phyloP scores from a whole-genome alignment of 92 coral and sea anemone genomes.

The Heliopora coerulea region DNA sequence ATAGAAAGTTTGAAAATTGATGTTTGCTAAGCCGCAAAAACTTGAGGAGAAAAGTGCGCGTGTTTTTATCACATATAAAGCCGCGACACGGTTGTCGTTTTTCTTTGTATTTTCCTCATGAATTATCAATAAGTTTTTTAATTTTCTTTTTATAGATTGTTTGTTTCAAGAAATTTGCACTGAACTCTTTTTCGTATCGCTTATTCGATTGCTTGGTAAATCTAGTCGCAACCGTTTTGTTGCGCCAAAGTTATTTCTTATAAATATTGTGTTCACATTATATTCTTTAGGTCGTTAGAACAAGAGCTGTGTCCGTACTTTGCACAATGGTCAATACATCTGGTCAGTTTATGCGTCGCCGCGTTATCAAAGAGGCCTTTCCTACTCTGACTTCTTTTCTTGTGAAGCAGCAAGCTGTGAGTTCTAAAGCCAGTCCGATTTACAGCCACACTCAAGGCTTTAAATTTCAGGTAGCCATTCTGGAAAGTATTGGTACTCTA shows the following conservation, averaged over 20 bases:
- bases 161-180: too few species aligned
- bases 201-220: too few species aligned
- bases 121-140: too few species aligned
- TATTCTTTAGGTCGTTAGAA: conserved; percentile 62
- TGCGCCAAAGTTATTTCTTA: not conserved
- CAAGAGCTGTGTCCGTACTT: conserved; percentile 80
- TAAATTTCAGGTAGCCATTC: conserved; percentile 66
- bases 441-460: conserved; percentile 82
- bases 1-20: too few species aligned
- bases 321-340: conserved; percentile 79
- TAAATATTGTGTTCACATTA: not conserved
- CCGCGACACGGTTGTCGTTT: too few species aligned
- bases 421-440: conserved; percentile 74
- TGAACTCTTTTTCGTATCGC: too few species aligned
- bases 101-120: too few species aligned
- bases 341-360: conserved; percentile 89
- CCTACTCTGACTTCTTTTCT: conserved; percentile 70
- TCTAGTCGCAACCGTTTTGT: too few species aligned
- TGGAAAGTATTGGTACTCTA: conserved; percentile 72
- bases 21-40: too few species aligned
- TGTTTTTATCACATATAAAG: too few species aligned
- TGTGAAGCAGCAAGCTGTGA: conserved; percentile 66
- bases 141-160: too few species aligned
- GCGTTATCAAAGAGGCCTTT: conserved; percentile 81
- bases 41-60: too few species aligned